A percentile compares a stretch with the other conserved stretches of the same genome.
Evolutionary conservation across 2,888 invertebrate genomes (phyloP).

Genomic region (Acleris holmiana): DNA sequence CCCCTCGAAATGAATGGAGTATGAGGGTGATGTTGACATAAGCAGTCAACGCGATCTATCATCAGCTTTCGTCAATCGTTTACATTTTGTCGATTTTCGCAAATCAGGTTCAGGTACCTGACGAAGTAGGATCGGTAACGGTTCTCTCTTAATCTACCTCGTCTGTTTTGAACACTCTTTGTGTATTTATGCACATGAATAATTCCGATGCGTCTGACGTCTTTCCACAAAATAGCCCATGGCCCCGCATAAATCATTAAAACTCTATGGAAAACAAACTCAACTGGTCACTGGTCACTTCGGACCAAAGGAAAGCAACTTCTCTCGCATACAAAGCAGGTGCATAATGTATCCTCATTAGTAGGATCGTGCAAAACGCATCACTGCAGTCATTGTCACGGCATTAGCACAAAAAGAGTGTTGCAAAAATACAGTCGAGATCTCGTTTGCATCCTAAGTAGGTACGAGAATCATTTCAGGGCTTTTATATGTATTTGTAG

Average conservation of each 20-base stretch:
- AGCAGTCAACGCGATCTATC: no score
- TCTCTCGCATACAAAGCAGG: conserved; percentile 49
- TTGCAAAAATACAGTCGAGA: conserved; percentile 28
- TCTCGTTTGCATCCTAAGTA: conserved; percentile 23
- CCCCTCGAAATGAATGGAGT: no score
- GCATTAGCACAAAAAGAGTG: conserved; percentile 27
- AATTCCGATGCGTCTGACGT: conserved; percentile 31
- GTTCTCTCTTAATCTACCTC: neutral
- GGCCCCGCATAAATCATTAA: conserved; percentile 24
- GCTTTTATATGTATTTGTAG: conserved; percentile 70
- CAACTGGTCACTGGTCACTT: conserved; percentile 21
- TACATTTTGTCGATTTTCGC: no score
- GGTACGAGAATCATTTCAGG: conserved; percentile 1
- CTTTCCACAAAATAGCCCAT: conserved; percentile 33
- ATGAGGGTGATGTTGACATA: no score
- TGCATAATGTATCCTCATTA: conserved; percentile 46
- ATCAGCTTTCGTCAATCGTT: no score
- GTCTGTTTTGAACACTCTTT: conserved; percentile 25
- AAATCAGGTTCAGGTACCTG: neutral
- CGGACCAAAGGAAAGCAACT: conserved; percentile 41
- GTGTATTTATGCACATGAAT: conserved; percentile 27
- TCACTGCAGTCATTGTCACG: conserved; percentile 40
- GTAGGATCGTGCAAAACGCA: conserved; percentile 44
- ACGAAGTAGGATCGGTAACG: neutral
- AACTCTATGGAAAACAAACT: conserved; percentile 21